Percentiles rank a stretch among this genome's conserved stretches.
These are phyloP conservation scores for Zoanthus sansibaricus DNA, from an alignment of 92 coral and sea anemone genomes.

Conservation along the genomic window DNA sequence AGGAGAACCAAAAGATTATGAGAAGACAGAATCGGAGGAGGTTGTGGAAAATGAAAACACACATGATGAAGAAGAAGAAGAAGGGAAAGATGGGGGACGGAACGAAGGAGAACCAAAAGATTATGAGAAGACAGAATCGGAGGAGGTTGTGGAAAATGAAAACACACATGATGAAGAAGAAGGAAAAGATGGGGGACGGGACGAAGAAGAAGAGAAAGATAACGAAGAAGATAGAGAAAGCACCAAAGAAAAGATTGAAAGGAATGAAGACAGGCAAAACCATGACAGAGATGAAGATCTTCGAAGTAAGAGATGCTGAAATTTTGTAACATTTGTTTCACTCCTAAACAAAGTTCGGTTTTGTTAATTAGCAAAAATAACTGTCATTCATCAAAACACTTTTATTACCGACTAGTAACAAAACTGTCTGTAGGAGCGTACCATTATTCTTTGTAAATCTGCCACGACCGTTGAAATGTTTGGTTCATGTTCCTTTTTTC, in stretches of 20 bases:
- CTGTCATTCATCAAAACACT: too few species aligned
- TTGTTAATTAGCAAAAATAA: too few species aligned
- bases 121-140: not conserved
- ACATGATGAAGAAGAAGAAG: constrained; percentile 10
- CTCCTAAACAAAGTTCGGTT: not conserved
- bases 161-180: constrained; percentile 14
- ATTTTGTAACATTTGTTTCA: not conserved
- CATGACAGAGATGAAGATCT: constrained; percentile 27
- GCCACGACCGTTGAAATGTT: too few species aligned
- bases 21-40: constrained; percentile 6
- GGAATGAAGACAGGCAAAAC: constrained; percentile 29
- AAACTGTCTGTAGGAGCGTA: too few species aligned
- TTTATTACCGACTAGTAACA: too few species aligned
- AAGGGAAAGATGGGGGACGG: not conserved
- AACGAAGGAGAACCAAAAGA: not conserved
- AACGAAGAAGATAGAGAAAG: not conserved
- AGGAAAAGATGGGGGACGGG: not conserved
- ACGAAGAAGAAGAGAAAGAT: not conserved
- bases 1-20: not conserved
- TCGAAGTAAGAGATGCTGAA: not conserved
- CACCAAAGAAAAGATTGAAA: constrained; percentile 35
- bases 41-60: constrained; percentile 18
- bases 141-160: constrained; percentile 17
- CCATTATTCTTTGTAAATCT: too few species aligned
- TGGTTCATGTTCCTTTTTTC: too few species aligned